Evolutionary conservation across 2,113 vertebrate species (phyloP), one percentile per base, ranked within the genome.

Genomic region (Clarias batrachus): DNA sequence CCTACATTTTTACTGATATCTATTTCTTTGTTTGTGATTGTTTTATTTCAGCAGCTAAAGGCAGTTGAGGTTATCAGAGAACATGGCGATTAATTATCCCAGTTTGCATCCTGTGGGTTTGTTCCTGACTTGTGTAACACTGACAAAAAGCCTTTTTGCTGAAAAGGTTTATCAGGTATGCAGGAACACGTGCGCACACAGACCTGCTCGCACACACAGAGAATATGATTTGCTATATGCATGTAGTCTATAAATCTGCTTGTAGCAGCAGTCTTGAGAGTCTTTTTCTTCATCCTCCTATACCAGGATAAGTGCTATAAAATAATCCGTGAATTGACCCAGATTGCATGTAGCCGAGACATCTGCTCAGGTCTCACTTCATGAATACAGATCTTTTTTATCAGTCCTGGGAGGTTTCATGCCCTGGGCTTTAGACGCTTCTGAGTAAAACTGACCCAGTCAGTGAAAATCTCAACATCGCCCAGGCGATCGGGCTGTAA

Each of bases 261-360:
- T 89, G 77, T 86, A 70, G 89, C 82, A 91, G 91, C 56, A 87
- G 60, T 77, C 30, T 90, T 86, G 88, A 90, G 85, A 93, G 86
- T 86, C 87, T 63, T 83, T 80, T 90, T 81, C 84, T 77, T 81
- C 82, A 85, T 91, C 84, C 89, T 87, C 87, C 89, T 62, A 90
- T 88, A 56, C 48, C 63, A 77, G 90, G 92, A 93, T 92, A 92
- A 88, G 91, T 91, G 93, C 93, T 93, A 92, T 93, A 93, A 94
- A 95, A 95, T 94, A 94, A 94, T 94, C 91, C 93, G 92, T 93
- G 93, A 94, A 93, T 89, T 94, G 94, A 94, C 94, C 94, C 92
- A 95, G 92, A 94, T 95, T 94, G 93, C 93, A 94, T 92, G 93
- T 93, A 94, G 92, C 91, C 85, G 91, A 93, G 93, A 91, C 91